Evolutionary conservation across 2,888 invertebrate species (phyloP).

Genomic region (Timema cristinae): DNA sequence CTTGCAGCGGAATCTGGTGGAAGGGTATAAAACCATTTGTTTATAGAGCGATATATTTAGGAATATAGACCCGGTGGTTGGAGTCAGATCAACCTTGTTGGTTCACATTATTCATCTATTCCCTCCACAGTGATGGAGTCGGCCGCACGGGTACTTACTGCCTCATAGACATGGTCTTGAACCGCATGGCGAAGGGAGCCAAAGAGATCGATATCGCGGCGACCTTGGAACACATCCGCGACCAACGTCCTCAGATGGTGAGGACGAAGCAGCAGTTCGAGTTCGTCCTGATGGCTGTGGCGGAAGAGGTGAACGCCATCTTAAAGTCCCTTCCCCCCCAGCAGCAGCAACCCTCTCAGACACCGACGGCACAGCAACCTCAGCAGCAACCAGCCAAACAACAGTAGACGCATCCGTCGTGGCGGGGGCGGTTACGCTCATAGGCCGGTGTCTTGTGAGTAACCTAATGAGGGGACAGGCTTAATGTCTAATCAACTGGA

Average conservation of each 20-base stretch:
- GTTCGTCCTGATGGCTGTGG: conserved; percentile 95
- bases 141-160: conserved; percentile 97
- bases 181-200: conserved; percentile 96
- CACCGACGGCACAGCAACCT: background rate
- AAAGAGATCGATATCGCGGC: conserved; percentile 99
- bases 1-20: too few relatives aligned
- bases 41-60: too few relatives aligned
- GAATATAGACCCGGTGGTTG: too few relatives aligned
- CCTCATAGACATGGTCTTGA: conserved; percentile 94
- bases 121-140: conserved; percentile 77
- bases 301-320: conserved; percentile 97
- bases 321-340: conserved; percentile 90
- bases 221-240: conserved; percentile 95
- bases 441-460: too few relatives aligned
- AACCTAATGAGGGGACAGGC: too few relatives aligned
- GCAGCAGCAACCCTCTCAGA: conserved; percentile 37
- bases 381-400: conserved; percentile 15
- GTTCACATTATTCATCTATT: too few relatives aligned
- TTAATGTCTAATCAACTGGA: too few relatives aligned
- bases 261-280: conserved; percentile 96
- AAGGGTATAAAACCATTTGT: too few relatives aligned
- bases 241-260: conserved; percentile 91
- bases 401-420: background rate
- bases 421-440: too few relatives aligned
- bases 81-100: too few relatives aligned